A percentile compares a stretch with the other conserved stretches of the same genome.
Evolutionary conservation across 2,888 invertebrate species (phyloP).

Genomic region (Cheilosia vernalis): DNA sequence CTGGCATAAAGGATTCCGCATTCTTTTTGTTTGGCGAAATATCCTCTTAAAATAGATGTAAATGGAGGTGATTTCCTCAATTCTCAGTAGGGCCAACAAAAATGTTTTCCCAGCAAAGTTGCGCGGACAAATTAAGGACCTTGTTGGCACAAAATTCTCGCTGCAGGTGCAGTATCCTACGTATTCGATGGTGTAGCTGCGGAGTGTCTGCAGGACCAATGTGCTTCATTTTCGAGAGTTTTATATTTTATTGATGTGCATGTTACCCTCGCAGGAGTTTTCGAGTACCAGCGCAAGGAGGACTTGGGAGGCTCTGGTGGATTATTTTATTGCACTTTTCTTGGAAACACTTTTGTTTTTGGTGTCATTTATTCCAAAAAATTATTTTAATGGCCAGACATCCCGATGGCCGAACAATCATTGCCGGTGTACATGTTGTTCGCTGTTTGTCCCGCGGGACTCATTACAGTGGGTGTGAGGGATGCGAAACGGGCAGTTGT

Average conservation of each 20-base stretch:
- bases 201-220: conserved; percentile 23
- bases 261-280: conserved; percentile 51
- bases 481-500: conserved; percentile 40
- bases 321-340: conserved; percentile 59
- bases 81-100: too few relatives aligned
- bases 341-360: conserved; percentile 53
- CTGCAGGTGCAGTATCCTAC: conserved; percentile 34
- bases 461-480: conserved; percentile 49
- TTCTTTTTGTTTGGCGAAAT: conserved; percentile 5
- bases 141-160: conserved; percentile 50
- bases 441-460: conserved; percentile 59
- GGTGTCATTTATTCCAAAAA: conserved; percentile 65
- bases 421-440: conserved; percentile 41
- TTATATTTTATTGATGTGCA: conserved; percentile 67
- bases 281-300: conserved; percentile 6
- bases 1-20: conserved; percentile 43
- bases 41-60: conserved; percentile 67
- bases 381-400: conserved; percentile 73
- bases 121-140: conserved; percentile 64
- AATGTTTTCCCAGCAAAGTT: conserved; percentile 27
- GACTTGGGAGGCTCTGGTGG: conserved; percentile 2
- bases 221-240: conserved; percentile 43
- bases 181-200: conserved; percentile 9
- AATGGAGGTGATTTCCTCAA: conserved; percentile 46
- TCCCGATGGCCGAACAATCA: conserved; percentile 45